Conservation (phyloP, 1,140 invertebrate genomes). For the Euwallacea similis region DNA sequence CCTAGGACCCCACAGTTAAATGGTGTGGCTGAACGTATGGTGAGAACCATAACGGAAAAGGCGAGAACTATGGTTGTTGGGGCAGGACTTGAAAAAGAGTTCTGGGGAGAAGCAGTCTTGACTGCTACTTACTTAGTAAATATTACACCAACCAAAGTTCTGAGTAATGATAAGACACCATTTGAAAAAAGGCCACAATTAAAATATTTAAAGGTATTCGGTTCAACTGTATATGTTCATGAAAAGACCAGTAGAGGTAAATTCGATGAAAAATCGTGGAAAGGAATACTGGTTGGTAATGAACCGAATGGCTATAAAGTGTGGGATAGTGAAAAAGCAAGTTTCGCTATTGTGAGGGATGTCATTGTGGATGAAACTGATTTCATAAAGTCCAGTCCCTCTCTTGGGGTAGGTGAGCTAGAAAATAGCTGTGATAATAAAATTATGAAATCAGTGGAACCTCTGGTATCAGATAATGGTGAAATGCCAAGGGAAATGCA, state of each 20-base stretch:
- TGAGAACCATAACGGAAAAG: slow-evolving; percentile 55
- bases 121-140: slow-evolving; percentile 56
- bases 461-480: too few species aligned
- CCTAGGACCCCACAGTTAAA: slow-evolving; percentile 58
- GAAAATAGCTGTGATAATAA: too few species aligned
- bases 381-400: slow-evolving; percentile 46
- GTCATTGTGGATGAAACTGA: slow-evolving; percentile 54
- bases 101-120: slow-evolving; percentile 54
- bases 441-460: too few species aligned
- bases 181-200: slow-evolving; percentile 56
- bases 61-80: slow-evolving; percentile 52
- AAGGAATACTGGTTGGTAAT: slow-evolving; percentile 53
- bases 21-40: slow-evolving; percentile 57
- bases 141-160: slow-evolving; percentile 51
- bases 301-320: slow-evolving; percentile 55
- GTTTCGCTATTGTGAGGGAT: slow-evolving; percentile 51
- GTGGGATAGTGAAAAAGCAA: slow-evolving; percentile 48
- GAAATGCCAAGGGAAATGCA: too few species aligned
- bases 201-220: slow-evolving; percentile 57
- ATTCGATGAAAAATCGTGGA: slow-evolving; percentile 52
- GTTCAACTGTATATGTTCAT: slow-evolving; percentile 54
- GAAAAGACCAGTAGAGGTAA: slow-evolving; percentile 53
- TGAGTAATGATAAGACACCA: slow-evolving; percentile 52
- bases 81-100: slow-evolving; percentile 45
- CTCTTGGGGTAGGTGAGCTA: not conserved